A percentile compares a stretch with the other conserved stretches of the same genome.
Evolutionary conservation across 1,140 invertebrate genomes (phyloP).

Genomic region (Drosophila equinoxialis): DNA sequence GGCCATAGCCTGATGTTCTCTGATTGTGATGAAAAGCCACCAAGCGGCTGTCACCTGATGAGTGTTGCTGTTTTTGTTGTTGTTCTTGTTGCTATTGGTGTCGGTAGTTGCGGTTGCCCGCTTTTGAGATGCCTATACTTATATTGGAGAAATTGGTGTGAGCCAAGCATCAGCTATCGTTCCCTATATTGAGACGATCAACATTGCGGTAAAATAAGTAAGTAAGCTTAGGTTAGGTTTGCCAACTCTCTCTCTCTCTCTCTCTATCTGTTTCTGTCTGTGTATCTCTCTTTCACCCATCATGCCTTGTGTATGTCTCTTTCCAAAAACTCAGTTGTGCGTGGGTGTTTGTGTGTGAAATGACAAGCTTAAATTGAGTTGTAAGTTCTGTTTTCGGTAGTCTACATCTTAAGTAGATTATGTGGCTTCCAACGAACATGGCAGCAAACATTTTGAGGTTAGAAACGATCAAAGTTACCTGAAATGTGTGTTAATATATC

Average conservation of each 20-base stretch:
- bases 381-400: not conserved
- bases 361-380: slow-evolving; percentile 16
- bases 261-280: not conserved
- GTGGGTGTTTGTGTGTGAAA: slow-evolving; percentile 22
- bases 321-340: not conserved
- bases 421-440: slow-evolving; percentile 2
- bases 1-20: not conserved
- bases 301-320: not conserved
- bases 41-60: slow-evolving; percentile 44
- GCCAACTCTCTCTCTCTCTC: not conserved
- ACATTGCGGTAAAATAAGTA: slow-evolving; percentile 14
- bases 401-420: slow-evolving; percentile 4
- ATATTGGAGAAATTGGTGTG: not conserved
- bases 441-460: not conserved
- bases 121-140: not conserved
- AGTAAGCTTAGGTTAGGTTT: slow-evolving; percentile 15
- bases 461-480: not conserved
- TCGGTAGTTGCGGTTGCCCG: slow-evolving; percentile 32
- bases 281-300: not conserved
- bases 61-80: slow-evolving; percentile 1
- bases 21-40: slow-evolving; percentile 52
- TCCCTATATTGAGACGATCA: slow-evolving; percentile 2
- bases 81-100: slow-evolving; percentile 4
- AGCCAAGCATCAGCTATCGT: not conserved
- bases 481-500: not conserved